phyloP scores from a whole-genome alignment of 1,140 invertebrate species.

The Whitmania pigra region DNA sequence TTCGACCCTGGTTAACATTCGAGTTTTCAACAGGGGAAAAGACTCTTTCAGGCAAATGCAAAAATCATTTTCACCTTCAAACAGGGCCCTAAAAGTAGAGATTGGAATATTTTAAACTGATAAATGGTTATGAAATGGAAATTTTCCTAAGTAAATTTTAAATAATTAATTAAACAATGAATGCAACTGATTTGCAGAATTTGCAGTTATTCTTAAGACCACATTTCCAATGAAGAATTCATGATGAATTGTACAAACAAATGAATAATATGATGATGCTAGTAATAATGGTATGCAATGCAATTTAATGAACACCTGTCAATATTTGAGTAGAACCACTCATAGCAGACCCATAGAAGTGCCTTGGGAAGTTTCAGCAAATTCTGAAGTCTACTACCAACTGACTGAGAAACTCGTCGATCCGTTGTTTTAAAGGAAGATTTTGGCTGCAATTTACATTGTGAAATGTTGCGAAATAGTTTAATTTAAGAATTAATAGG shows the following conservation, averaged over 20 bases:
- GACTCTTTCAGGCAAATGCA: conserved; percentile 82
- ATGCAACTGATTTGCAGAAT: no score
- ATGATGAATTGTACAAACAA: not conserved
- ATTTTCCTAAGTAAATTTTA: not conserved
- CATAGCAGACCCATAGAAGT: conserved; percentile 96
- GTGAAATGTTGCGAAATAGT: no score
- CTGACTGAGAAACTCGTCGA: conserved; percentile 67
- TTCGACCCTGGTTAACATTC: conserved; percentile 71
- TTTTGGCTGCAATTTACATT: conserved; percentile 23
- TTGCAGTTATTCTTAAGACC: no score
- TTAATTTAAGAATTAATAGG: not conserved
- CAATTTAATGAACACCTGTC: conserved; percentile 54
- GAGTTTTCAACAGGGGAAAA: conserved; percentile 78
- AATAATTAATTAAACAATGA: not conserved
- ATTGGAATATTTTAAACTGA: not conserved
- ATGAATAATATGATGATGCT: conserved; percentile 22
- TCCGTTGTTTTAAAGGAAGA: conserved; percentile 31
- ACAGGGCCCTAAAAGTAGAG: conserved; percentile 56
- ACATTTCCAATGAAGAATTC: no score
- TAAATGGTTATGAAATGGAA: not conserved
- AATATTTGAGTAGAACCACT: conserved; percentile 98
- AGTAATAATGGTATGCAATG: conserved; percentile 25
- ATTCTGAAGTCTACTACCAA: conserved; percentile 79
- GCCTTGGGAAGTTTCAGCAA: conserved; percentile 95
- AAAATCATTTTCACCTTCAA: conserved; percentile 92